Percentiles rank a stretch among this genome's conserved stretches.
These are phyloP conservation scores for cattle (Bos taurus) DNA, from an alignment of 2,113 vertebrate genomes.

Conservation along the genomic window ARS-UCD2.0 NC_037348.1:12501501-12502000, in stretches of 20 bases:
- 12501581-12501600: no score
- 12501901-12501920: fast-evolving
- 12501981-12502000: not conserved
- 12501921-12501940: not conserved
- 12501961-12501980: not conserved
- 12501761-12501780: no score
- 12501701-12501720: no score
- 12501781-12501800: not conserved
- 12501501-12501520: not conserved
- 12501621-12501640: no score
- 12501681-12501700: no score
- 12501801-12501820: not conserved
- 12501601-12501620: no score
- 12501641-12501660: no score
- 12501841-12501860: not conserved
- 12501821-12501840: not conserved
- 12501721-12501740: no score
- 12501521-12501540: not conserved
- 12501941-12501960: not conserved
- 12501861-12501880: not conserved
- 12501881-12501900: not conserved
- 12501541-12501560: not conserved
- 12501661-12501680: no score
- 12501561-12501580: no score
- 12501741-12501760: no score